phyloP scores from a whole-genome alignment of 1,140 invertebrate genomes.

The Drosophila subobscura region DNA sequence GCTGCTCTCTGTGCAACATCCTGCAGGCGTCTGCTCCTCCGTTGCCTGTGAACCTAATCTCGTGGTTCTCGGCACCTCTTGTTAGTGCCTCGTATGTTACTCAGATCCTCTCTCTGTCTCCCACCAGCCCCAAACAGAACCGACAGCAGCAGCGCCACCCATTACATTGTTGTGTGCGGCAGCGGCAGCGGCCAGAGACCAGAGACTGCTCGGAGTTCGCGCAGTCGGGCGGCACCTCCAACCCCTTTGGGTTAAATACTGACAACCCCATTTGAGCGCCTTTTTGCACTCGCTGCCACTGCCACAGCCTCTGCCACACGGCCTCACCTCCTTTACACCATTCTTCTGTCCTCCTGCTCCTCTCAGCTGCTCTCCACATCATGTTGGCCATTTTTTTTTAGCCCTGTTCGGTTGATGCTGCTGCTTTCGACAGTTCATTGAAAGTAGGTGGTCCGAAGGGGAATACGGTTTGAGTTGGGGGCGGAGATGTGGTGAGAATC shows the following conservation, averaged over 20 bases:
- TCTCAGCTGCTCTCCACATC: no score
- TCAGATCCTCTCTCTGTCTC: slow-evolving; percentile 20
- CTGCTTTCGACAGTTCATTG: slow-evolving; percentile 69
- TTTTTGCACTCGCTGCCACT: slow-evolving; percentile 77
- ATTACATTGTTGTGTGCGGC: slow-evolving; percentile 18
- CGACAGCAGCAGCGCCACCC: slow-evolving; percentile 14
- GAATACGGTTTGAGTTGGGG: neutral
- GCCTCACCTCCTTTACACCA: slow-evolving; percentile 46
- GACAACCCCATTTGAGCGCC: slow-evolving; percentile 83
- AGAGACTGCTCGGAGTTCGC: slow-evolving; percentile 64
- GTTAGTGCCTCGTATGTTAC: slow-evolving; percentile 74
- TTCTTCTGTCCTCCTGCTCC: no score
- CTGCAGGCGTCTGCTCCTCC: slow-evolving; percentile 38
- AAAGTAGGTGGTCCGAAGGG: slow-evolving; percentile 44
- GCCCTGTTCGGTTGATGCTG: slow-evolving; percentile 6
- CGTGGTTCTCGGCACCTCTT: slow-evolving; percentile 73
- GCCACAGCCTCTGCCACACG: slow-evolving; percentile 50
- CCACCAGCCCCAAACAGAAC: neutral
- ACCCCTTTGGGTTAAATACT: slow-evolving; percentile 83
- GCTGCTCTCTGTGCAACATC: slow-evolving; percentile 29
- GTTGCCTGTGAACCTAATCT: slow-evolving; percentile 77
- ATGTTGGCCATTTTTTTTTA: slow-evolving; percentile 27
- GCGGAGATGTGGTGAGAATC: neutral
- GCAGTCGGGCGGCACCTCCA: slow-evolving; percentile 81
- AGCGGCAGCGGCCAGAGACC: no score